Evolutionary conservation across 2,888 invertebrate genomes (phyloP), one percentile per base, ranked within the genome.

Genomic region (Hypena proboscidalis): DNA sequence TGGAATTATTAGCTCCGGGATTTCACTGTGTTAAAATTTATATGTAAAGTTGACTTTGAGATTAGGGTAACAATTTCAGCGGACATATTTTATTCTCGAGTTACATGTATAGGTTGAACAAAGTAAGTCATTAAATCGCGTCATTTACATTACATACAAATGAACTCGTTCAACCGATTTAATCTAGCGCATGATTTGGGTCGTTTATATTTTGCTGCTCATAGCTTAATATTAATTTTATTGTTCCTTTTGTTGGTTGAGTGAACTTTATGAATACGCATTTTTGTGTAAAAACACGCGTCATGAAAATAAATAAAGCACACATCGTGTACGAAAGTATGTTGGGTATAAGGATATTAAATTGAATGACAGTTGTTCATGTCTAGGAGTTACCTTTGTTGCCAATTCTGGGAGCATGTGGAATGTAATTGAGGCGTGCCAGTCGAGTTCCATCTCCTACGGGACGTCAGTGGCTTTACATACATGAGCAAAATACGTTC

Each of bases 371-470:
- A 64, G 60, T 60, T 67, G 70, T 72, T 72, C 60, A 57, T 65
- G 62, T 53, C 58, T 59, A 61, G 64, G 61, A 60, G 63, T 72
- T 70, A 69, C 65, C 67, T 74, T 72, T 72, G 77, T 80, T 75
- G 77, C 64, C 64, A 70, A 83, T 82, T 83, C 80, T 63, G 63
- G 52, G 52, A 74, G 69, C 79, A 77, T 75, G 61, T 72, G 78
- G 76, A 77, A 77, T 80, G 80, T 84, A 85, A 86, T 85, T 83
- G 80, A 79, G 75, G 79, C 76, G 72, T 80, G 77, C 75, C 80
- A 76, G 77, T 57, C 74, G 67, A 64, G 69, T 64, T 65, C 63
- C 58, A 55, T 57, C 60, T 78, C 81, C 81, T 70, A 22, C 45
- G 80, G 80, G 84, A 80, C 51, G 65, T 66, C 54, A 44, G 45